phyloP scores from a whole-genome alignment of 2,888 invertebrate species.

The Andrena praecox region DNA sequence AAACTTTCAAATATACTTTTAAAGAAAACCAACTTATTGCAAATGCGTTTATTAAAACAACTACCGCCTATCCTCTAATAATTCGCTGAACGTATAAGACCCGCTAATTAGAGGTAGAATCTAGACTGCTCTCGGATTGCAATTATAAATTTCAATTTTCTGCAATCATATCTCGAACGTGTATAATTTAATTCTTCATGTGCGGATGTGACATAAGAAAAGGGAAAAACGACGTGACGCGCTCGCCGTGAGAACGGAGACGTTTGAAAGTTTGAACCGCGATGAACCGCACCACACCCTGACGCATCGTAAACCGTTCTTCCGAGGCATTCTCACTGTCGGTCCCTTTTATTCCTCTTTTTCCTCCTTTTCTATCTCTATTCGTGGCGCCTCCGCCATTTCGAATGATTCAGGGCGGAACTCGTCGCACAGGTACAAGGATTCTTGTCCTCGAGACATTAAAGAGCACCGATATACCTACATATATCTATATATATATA shows the following conservation, averaged over 20 bases:
- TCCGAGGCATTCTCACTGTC: slow-evolving; percentile 48
- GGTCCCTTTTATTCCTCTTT: slow-evolving; percentile 53
- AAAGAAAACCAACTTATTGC: no score
- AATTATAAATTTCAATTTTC: neutral
- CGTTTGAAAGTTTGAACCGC: slow-evolving; percentile 49
- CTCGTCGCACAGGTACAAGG: slow-evolving; percentile 56
- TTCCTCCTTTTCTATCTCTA: slow-evolving; percentile 38
- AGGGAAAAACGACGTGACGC: slow-evolving; percentile 10
- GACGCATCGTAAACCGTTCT: slow-evolving; percentile 64
- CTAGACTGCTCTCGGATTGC: neutral
- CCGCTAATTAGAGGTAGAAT: neutral
- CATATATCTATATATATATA: neutral
- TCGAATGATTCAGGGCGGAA: slow-evolving; percentile 51
- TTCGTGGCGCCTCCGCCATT: slow-evolving; percentile 58
- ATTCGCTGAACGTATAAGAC: no score
- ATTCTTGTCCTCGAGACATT: slow-evolving; percentile 34
- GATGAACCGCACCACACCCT: slow-evolving; percentile 60
- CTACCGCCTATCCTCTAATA: no score
- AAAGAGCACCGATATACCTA: slow-evolving; percentile 22
- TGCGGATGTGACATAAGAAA: slow-evolving; percentile 29
- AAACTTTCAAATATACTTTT: no score
- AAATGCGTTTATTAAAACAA: no score
- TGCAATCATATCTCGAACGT: neutral
- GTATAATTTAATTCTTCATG: slow-evolving; percentile 5
- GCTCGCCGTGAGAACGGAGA: slow-evolving; percentile 72